These are phyloP conservation scores for Podarcis lilfordi DNA, from an alignment of 2,797 vertebrate genomes.

Conservation along the genomic window DNA sequence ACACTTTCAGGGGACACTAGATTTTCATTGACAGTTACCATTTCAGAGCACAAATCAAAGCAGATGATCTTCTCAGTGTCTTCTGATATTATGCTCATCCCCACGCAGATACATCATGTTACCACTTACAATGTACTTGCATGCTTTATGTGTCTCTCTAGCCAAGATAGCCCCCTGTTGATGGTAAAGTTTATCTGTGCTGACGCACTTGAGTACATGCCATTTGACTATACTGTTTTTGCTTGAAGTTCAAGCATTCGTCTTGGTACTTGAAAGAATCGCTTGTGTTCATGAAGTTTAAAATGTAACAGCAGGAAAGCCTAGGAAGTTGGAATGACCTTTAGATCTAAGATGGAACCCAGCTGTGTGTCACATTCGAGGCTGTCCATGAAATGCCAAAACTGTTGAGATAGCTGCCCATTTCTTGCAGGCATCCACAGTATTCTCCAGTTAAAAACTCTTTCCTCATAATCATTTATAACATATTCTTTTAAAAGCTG, in stretches of 20 bases:
- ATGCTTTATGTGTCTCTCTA: background rate
- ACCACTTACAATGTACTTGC: background rate
- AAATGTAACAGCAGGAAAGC: constrained; percentile 11
- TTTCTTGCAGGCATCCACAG: background rate
- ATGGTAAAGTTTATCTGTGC: background rate
- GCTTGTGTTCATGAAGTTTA: constrained; percentile 1
- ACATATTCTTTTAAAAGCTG: background rate
- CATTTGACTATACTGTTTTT: background rate
- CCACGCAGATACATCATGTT: background rate
- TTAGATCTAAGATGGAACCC: constrained; percentile 10
- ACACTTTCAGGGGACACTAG: too few relatives aligned
- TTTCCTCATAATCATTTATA: background rate
- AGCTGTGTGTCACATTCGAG: constrained; percentile 22
- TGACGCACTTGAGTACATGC: background rate
- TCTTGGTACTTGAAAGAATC: constrained; percentile 23
- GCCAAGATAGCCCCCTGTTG: background rate
- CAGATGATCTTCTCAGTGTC: background rate
- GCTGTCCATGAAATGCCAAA: constrained; percentile 24
- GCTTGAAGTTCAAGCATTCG: background rate
- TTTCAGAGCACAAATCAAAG: background rate
- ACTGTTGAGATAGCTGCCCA: background rate
- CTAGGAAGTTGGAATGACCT: constrained; percentile 25
- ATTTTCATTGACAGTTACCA: background rate
- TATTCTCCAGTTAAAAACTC: accelerated
- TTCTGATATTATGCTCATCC: background rate